Evolutionary conservation across 2,888 invertebrate species (phyloP), one percentile per base, ranked within the genome.

Genomic region (Drosophila acutilabella): DNA sequence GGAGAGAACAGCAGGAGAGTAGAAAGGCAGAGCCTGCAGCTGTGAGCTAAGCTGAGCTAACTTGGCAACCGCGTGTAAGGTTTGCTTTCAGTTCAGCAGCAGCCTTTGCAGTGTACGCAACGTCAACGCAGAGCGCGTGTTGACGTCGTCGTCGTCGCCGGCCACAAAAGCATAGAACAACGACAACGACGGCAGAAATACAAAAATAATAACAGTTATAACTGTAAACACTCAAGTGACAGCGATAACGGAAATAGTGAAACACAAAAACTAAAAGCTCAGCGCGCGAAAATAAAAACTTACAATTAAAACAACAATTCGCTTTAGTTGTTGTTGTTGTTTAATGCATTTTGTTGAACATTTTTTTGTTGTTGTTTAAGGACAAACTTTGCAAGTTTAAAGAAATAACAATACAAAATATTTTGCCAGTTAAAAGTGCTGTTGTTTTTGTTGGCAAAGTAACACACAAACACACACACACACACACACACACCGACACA

Each of bases 21-120:
- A n/a, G 33, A 38, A 36, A 51, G 18, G 30, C 48, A 58, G 47
- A 58, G 48, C 30, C 45, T 57, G 48, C 48, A 58, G 48, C 58
- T 58, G 57, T 54, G 20, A 53, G 23, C 40, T 8, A 11, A 45
- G 40, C 47, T 47, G 52, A 74, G 74, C 58, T 65, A 64, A 83
- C 87, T 81, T 86, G 74, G 84, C 64, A 64, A 74, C 74, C 68
- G 74, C 67, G 57, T 72, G 71, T 50, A 58, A 75, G 67, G 65
- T 66, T 66, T 53, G 60, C 33, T 45, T 70, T 81, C 81, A 90
- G 91, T 90, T 88, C 82, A 81, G 83, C 89, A 89, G 84, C 81
- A 89, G 86, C 89, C 78, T 78, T 89, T 85, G 80, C 82, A 78
- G 84, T 81, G 85, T 69, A 78, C 80, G 64, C 78, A 86, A 68